Evolutionary conservation across 64 coral and sea anemone genomes (phyloP).

Genomic region (Dendrophyllia cribrosa): DNA sequence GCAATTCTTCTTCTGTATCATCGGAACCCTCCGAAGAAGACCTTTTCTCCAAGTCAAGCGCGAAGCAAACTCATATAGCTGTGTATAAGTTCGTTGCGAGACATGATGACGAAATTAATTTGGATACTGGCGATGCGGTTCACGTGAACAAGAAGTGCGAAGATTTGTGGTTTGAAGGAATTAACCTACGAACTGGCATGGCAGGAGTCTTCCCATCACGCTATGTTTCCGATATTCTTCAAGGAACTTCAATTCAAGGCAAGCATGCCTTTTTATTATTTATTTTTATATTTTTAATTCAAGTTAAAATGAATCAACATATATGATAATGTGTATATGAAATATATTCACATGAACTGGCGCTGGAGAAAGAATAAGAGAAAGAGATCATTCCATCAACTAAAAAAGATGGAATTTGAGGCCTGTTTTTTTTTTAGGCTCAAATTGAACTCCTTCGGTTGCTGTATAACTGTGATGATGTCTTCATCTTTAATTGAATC

Average conservation of each 20-base stretch:
- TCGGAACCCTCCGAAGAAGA: slow-evolving; percentile 3
- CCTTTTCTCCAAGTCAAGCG: neutral
- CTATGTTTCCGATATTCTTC: slow-evolving; percentile 93
- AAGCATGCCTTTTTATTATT: neutral
- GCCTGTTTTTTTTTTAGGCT: too few species aligned
- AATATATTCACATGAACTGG: too few species aligned
- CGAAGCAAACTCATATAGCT: slow-evolving; percentile 94
- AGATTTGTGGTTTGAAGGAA: slow-evolving; percentile 97
- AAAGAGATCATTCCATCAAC: too few species aligned
- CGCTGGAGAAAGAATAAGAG: too few species aligned
- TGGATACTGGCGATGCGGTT: slow-evolving; percentile 90
- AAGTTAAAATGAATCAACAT: too few species aligned
- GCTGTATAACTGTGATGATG: too few species aligned
- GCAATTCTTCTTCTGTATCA: neutral
- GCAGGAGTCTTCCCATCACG: slow-evolving; percentile 89
- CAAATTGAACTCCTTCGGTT: too few species aligned
- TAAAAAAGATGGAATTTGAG: too few species aligned
- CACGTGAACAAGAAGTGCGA: slow-evolving; percentile 76
- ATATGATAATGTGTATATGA: too few species aligned
- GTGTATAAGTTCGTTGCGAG: slow-evolving; percentile 89
- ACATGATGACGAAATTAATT: slow-evolving; percentile 85
- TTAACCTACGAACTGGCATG: slow-evolving; percentile 88
- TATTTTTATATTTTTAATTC: too few species aligned
- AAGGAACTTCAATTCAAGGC: slow-evolving; percentile 29
- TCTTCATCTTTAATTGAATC: too few species aligned